Evolutionary conservation across 2,113 vertebrate genomes (phyloP), one percentile per base, ranked within the genome.

Genomic region (Syngnathoides biaculeatus): DNA sequence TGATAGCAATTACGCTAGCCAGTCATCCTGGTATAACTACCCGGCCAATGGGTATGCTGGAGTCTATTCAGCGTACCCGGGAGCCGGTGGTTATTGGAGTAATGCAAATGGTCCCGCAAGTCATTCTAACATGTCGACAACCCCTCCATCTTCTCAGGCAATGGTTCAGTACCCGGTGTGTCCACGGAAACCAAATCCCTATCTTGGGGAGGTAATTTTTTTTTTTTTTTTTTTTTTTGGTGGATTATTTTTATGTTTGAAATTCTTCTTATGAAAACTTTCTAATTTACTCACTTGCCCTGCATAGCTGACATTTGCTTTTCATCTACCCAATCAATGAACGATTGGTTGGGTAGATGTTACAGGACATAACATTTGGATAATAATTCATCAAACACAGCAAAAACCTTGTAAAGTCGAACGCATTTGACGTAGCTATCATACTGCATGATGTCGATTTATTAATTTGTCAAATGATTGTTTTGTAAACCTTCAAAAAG

Each of bases 81-180:
- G 84, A 79, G 81, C 90, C 77, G 67, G 79, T 86, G 88, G 88
- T 84, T 92, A 91, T 86, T 93, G 92, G 92, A 87, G 87, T 87
- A 89, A 84, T 83, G 79, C 87, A 73, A 90, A 88, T 80, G 84
- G 82, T 83, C 75, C 86, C 77, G 74, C 89, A 85, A 88, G 88
- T 91, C 90, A 88, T 78, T 91, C 90, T 89, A 90, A 89, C 87
- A 71, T 89, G 80, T 88, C 90, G 85, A 89, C 88, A 89, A 90
- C 79, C 87, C 87, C 89, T 89, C 84, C 84, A 88, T 88, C 89
- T 89, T 88, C 92, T 87, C 91, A 92, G 90, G 88, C 88, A 76
- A 91, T 92, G 89, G 90, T 93, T 88, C 92, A 92, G 90, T 93
- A 93, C 88, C 91, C 92, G 0, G 80, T 93, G 84, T 91, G 92